A percentile compares a stretch with the other conserved stretches of the same genome.
These are phyloP conservation scores for Tadarida brasiliensis DNA, from an alignment of 2,797 vertebrate species.

Conservation along the genomic window DNA sequence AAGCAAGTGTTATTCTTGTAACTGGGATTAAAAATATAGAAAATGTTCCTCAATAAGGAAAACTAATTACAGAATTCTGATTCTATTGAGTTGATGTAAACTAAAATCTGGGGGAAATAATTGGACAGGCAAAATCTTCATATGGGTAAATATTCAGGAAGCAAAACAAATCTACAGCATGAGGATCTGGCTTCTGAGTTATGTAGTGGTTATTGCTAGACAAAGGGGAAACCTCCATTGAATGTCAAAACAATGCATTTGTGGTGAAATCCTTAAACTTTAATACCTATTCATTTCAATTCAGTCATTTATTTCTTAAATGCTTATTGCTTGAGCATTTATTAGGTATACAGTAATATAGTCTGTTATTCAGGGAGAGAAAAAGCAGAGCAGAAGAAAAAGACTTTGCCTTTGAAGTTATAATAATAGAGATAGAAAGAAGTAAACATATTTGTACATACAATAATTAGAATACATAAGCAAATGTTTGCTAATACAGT, in stretches of 20 bases:
- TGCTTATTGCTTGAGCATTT: not conserved
- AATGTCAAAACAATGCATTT: not conserved
- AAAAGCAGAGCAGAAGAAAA: not conserved
- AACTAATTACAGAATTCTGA: slow-evolving; percentile 77
- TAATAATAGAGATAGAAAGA: not conserved
- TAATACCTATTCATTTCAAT: not conserved
- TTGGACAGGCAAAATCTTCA: slow-evolving; percentile 35
- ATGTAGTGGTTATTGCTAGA: not conserved
- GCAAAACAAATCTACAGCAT: not conserved
- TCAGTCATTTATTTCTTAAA: not conserved
- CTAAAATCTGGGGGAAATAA: slow-evolving; percentile 64
- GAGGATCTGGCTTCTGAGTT: not conserved
- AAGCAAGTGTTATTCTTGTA: slow-evolving; percentile 77
- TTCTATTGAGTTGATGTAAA: slow-evolving; percentile 66
- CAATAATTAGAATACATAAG: not conserved
- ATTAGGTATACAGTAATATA: not conserved
- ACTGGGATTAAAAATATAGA: slow-evolving; percentile 77
- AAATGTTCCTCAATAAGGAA: slow-evolving; percentile 75
- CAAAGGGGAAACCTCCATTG: not conserved
- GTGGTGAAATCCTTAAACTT: not conserved
- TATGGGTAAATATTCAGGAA: slow-evolving; percentile 53
- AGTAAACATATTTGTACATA: not conserved
- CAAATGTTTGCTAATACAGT: not conserved
- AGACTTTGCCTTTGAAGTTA: slow-evolving; percentile 2
- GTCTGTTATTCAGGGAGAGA: not conserved